Percentiles rank a stretch among this genome's conserved stretches.
These are phyloP conservation scores for Prunella strophiata DNA, from an alignment of 2,797 vertebrate genomes.

Conservation along the genomic window DNA sequence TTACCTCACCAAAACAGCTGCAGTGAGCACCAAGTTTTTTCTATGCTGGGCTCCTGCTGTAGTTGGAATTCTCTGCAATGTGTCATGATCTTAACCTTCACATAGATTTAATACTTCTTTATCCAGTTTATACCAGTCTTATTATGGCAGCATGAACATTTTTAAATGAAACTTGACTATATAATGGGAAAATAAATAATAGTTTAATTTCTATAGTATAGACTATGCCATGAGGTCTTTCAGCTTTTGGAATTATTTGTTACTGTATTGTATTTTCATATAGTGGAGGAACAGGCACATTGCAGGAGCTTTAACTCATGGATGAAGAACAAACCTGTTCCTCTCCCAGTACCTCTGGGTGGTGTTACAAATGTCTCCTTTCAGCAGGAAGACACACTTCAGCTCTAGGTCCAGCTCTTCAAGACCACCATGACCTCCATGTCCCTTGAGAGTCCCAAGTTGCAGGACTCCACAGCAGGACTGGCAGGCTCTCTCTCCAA, in stretches of 20 bases:
- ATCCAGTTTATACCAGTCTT: neutral
- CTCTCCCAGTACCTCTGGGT: neutral
- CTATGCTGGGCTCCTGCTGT: neutral
- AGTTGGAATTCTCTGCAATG: neutral
- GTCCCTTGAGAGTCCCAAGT: neutral
- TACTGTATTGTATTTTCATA: neutral
- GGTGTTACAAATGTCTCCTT: neutral
- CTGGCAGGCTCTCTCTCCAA: neutral
- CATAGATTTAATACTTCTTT: neutral
- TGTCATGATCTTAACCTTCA: neutral
- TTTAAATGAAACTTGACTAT: neutral
- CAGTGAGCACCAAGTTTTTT: neutral
- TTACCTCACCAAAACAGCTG: constrained; percentile 10
- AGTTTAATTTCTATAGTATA: neutral
- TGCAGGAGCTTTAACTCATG: neutral
- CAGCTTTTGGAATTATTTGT: neutral
- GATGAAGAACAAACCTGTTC: neutral
- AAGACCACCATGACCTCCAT: accelerated
- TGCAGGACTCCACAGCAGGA: neutral
- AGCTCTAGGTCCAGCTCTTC: neutral
- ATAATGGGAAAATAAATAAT: neutral
- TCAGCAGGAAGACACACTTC: neutral
- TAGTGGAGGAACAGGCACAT: neutral
- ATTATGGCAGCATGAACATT: accelerated
- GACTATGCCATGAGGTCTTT: neutral